Conservation (phyloP, 2,888 invertebrate species). For the Orthonevra nobilis region DNA sequence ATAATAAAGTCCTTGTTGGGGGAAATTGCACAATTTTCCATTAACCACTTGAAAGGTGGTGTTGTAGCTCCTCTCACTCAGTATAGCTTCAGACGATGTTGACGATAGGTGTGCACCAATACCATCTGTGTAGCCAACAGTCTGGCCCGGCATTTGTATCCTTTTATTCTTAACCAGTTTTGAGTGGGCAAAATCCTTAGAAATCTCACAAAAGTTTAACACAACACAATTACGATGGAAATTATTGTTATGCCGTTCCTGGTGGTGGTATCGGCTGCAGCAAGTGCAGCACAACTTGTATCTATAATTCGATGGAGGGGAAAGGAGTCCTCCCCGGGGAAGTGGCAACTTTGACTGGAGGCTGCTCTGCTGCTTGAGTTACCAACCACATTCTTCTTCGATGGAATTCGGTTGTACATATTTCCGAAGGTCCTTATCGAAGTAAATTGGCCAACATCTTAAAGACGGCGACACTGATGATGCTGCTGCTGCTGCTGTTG, state of each 20-base stretch:
- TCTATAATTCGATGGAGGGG: conserved; percentile 27
- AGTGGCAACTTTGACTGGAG: conserved; percentile 4
- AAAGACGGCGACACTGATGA: conserved; percentile 24
- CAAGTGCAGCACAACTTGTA: conserved; percentile 41
- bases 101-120: conserved; percentile 13
- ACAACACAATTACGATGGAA: conserved; percentile 67
- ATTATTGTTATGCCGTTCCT: conserved; percentile 72
- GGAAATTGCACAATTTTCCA: conserved; percentile 69
- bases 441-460: conserved; percentile 62
- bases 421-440: conserved; percentile 52
- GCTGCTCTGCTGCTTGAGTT: conserved; percentile 27
- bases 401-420: conserved; percentile 53
- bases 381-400: conserved; percentile 45
- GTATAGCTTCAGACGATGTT: neutral
- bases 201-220: conserved; percentile 69
- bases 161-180: conserved; percentile 45
- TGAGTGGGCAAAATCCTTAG: conserved; percentile 60
- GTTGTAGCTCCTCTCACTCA: neutral
- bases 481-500: no score
- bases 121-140: conserved; percentile 2
- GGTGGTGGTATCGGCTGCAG: conserved; percentile 62
- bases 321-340: neutral
- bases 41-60: conserved; percentile 62
- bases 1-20: conserved; percentile 70
- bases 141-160: conserved; percentile 19